Conservation (phyloP, 2,797 vertebrate species). For the Alectoris magna region DNA sequence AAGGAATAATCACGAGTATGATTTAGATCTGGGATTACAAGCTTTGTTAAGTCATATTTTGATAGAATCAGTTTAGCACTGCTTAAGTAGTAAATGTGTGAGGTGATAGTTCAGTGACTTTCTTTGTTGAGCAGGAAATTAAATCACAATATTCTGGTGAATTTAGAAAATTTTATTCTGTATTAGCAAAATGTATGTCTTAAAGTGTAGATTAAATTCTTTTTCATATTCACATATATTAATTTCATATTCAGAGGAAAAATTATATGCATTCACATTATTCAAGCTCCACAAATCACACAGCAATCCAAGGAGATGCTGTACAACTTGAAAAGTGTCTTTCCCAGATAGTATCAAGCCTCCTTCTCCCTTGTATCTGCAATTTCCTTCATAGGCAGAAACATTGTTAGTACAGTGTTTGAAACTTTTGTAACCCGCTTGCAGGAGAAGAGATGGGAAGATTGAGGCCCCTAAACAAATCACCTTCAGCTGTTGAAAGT, state of each 20-base stretch:
- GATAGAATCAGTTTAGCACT: background rate
- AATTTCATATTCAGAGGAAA: conserved; percentile 53
- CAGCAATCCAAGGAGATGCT: conserved; percentile 12
- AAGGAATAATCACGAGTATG: background rate
- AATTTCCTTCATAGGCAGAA: background rate
- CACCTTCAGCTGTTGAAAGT: background rate
- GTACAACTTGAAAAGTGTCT: conserved; percentile 10
- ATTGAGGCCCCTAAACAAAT: background rate
- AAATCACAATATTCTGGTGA: conserved; percentile 24
- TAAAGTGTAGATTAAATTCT: conserved; percentile 22
- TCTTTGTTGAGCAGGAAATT: conserved; percentile 38
- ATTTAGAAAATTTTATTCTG: conserved; percentile 8
- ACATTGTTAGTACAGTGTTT: background rate
- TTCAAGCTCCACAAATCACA: conserved; percentile 25
- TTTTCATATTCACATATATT: conserved; percentile 35
- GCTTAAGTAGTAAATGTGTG: background rate
- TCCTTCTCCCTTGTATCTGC: background rate
- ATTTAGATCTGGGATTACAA: background rate
- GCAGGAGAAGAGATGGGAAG: background rate
- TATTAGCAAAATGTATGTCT: conserved; percentile 17
- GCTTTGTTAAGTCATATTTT: conserved; percentile 14
- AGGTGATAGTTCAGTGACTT: conserved; percentile 18
- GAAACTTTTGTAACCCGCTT: conserved; percentile 13
- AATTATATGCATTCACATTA: conserved; percentile 32
- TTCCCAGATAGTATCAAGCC: background rate